Base-by-base conservation (phyloP, 2,797 vertebrate species). In the Columba guinea region DNA sequence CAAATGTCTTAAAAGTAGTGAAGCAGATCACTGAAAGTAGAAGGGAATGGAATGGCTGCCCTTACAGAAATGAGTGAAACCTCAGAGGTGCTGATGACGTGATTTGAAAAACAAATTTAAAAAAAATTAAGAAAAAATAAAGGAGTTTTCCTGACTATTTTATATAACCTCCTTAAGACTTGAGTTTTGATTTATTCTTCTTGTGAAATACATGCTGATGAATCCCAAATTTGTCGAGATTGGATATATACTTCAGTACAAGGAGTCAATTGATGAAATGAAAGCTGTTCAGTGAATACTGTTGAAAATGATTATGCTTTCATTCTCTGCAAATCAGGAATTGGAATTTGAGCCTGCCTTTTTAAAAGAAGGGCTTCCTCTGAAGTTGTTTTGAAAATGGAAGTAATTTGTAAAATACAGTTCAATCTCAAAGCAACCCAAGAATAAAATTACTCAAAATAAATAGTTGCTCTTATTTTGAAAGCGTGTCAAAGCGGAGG, bases 391-490 rank as follows among this genome's bases (percentile, higher is more conserved):
- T 90, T 76, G 82, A 46, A 92, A 65, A 86, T 82, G 91, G 81
- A 95, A 94, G 67, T 59, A 53, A 24, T 75, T 86, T 84, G 20
- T 53, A 14, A 86, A 91, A 63, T 22, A 44, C 15, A 68, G 59
- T 64, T 93, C 9, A 1, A 23, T 51, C 80, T 82, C 27, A n/a
- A 89, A 94, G 78, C 85, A 90, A 37, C 56, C 2, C 1, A 51
- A 55, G 79, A 80, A 59, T 22, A 68, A 71, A 82, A 85, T 67
- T 55, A 52, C 80, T 89, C 78, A 34, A 75, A 95, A 85, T 35
- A 77, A 91, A 63, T 53, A 60, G 52, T 60, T 18, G 62, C 93
- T 96, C 35, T 93, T 94, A 86, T 82, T 96, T 95, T 95, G 94
- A 91, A 95, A 93, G 53, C 1, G 0, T 74, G 63, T 80, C 15